Conservation (phyloP, 2,888 invertebrate genomes). For the Venustoraphidia nigricollis region DNA sequence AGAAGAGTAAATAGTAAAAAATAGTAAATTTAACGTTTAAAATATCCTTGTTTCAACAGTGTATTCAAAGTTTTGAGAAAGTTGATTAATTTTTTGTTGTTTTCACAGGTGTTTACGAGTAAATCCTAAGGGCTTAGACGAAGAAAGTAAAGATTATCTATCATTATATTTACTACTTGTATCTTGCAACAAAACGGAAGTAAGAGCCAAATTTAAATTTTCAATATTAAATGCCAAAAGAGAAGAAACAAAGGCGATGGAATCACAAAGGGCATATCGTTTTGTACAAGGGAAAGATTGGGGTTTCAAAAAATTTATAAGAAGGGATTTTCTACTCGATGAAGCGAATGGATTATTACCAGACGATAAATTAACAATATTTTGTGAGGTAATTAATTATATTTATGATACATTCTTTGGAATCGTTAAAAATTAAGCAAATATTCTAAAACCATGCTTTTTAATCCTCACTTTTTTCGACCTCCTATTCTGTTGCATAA, state of each 20-base stretch:
- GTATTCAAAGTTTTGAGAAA: not conserved
- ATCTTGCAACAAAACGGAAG: conserved; percentile 99
- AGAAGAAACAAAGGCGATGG: conserved; percentile 99
- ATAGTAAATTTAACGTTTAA: too few relatives aligned
- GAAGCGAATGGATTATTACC: conserved; percentile 97
- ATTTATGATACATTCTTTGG: not conserved
- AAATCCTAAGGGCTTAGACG: conserved; percentile 98
- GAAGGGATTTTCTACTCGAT: conserved; percentile 95
- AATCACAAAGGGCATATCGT: conserved; percentile 89
- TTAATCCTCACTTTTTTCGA: too few relatives aligned
- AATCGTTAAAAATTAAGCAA: too few relatives aligned
- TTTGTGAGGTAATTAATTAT: conserved; percentile 72
- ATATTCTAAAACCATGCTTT: too few relatives aligned
- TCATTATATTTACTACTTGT: conserved; percentile 97
- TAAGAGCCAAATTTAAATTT: conserved; percentile 99
- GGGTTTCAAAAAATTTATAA: conserved; percentile 99
- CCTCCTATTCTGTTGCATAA: too few relatives aligned
- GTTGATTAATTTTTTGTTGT: not conserved
- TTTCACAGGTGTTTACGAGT: conserved; percentile 83
- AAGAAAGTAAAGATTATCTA: conserved; percentile 99
- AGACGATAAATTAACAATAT: conserved; percentile 98
- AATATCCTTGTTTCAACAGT: too few relatives aligned
- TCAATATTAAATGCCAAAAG: conserved; percentile 99
- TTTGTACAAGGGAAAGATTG: conserved; percentile 99
- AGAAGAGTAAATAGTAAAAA: too few relatives aligned